Evolutionary conservation across 2,797 vertebrate genomes (phyloP), one percentile per base, ranked within the genome.

Genomic region (Enteromius viviparus): DNA sequence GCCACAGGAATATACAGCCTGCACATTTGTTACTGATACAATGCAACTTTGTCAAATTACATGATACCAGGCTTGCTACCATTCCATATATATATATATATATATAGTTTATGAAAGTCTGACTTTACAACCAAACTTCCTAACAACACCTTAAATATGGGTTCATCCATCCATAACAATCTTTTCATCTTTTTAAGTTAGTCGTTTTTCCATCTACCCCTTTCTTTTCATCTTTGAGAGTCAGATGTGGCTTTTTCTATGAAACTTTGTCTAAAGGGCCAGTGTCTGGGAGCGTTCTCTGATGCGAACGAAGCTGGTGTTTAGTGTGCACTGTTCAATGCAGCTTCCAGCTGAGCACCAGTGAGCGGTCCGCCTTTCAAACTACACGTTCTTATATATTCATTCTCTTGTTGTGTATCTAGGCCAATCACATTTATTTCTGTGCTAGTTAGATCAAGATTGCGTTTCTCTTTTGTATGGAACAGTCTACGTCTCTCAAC

Each of bases 321-420:
- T 77, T 49, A 55, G 72, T 37, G 15, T 45, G 12, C 58, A 32
- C 51, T 60, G 55, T 3, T 60, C n/a, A 76, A 62, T 60, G 49
- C 32, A 15, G n/a, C n/a, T 60, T 77, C 40, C 75, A 45, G 23
- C 58, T 64, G 75, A 47, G 76, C 10, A 21, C 8, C 76, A 65
- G 47, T 32, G 17, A 53, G 47, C 19, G 47, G 58, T 64, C 58
- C 8, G 76, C 64, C 62, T 78, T 3, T 2, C 23, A 78, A 21
- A 47, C 76, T 29, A 45, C 6, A 62, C 37, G 45, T 26, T 40
- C 34, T 17, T 40, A 37, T 55, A 37, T 26, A 75, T 32, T 58
- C 37, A 10, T 17, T 40, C 53, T 76, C n/a, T 45, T 76, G 53
- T 62, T 76, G 15, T 12, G 23, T 2, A 42, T 40, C 53, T 60